Base-by-base conservation (phyloP, 2,113 vertebrate species). In the Brachionichthys hirsutus region DNA sequence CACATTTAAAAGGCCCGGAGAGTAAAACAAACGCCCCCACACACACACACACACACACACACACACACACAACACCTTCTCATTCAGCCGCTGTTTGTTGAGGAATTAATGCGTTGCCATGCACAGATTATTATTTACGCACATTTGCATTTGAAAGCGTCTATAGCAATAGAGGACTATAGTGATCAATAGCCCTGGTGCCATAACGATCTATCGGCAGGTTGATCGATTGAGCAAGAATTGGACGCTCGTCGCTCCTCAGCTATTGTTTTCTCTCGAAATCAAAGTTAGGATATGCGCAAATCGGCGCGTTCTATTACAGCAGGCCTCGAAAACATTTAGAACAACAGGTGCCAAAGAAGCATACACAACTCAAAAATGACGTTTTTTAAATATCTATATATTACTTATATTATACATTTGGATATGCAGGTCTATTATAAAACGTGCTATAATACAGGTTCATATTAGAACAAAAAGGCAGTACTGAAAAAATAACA, bases 121-220 rank as follows among this genome's bases (percentile, higher is more conserved):
- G n/a, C n/a, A 85, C 87, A 80, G 82, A 88, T 90, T 85, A 86
- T 87, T 85, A 88, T 90, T 89, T 90, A 87, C 82, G 73, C 12
- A 54, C 78, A 87, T 87, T 88, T 89, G 87, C 85, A 87, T 89
- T 88, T 88, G 85, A 88, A 86, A 88, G 80, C 59, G 57, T 49
- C 76, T 55, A n/a, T n/a, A 38, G 80, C 86, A 77, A 87, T 86
- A 84, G 87, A 89, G 75, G 85, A 72, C 71, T 61, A 57, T 58
- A 36, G 61, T 89, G 87, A 92, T 91, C 87, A 85, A 90, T 89
- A 86, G 80, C 81, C 75, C 82, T 75, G 82, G 85, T 85, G 79
- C 75, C 75, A 57, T 73, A 90, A 91, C 76, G 87, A 92, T 89
- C 84, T 17, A 91, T 91, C 84, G 63, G 81, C 88, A 90, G 89